These are phyloP conservation scores for Brachyhypopomus gauderio DNA, from an alignment of 2,113 vertebrate genomes.

Conservation along the genomic window DNA sequence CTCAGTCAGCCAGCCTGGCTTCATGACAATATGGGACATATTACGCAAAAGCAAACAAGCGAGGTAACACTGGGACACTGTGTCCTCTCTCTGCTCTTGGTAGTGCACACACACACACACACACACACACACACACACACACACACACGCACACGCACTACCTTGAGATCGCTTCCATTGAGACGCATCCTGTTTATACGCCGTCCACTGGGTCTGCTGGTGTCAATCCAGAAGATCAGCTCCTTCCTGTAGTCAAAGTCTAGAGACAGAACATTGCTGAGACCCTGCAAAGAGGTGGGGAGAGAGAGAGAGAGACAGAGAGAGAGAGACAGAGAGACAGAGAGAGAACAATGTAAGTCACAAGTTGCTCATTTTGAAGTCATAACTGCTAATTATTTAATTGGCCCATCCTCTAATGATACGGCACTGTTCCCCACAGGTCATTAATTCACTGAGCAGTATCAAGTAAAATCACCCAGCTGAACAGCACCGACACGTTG, in stretches of 20 bases:
- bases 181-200: slow-evolving; percentile 86
- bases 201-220: slow-evolving; percentile 84
- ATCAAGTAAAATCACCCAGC: no score
- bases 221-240: slow-evolving; percentile 90
- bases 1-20: no score
- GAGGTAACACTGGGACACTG: slow-evolving; percentile 2
- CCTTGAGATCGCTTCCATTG: slow-evolving; percentile 87
- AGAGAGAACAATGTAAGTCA: not conserved
- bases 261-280: slow-evolving; percentile 86
- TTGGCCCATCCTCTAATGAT: not conserved
- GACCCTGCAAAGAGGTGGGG: slow-evolving; percentile 77
- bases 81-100: no score
- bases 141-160: slow-evolving; percentile 47
- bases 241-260: slow-evolving; percentile 89
- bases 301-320: slow-evolving; percentile 13
- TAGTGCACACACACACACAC: not conserved
- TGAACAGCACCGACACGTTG: no score
- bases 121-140: slow-evolving; percentile 16
- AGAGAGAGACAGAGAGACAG: slow-evolving; percentile 24
- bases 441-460: no score
- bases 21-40: no score
- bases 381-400: slow-evolving; percentile 9
- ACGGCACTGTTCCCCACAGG: no score
- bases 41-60: no score
- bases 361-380: not conserved